phyloP scores from a whole-genome alignment of 2,888 invertebrate genomes.

The Lamproptera curius region DNA sequence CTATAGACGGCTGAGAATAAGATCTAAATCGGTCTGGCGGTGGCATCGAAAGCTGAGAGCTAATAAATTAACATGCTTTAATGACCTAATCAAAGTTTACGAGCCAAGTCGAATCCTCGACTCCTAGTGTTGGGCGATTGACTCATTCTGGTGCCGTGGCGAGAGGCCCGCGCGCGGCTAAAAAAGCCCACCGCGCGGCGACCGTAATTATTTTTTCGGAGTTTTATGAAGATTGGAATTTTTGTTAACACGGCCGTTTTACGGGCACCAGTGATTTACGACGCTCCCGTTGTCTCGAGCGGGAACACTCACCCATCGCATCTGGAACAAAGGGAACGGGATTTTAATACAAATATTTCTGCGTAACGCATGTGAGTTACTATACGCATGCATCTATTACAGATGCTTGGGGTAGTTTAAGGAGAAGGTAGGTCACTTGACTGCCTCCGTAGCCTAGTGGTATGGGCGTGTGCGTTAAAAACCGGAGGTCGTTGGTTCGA shows the following conservation, averaged over 20 bases:
- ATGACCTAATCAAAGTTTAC: constrained; percentile 78
- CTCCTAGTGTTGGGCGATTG: constrained; percentile 76
- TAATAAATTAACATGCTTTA: constrained; percentile 77
- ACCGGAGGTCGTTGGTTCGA: too few species aligned
- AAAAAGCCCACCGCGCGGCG: constrained; percentile 33
- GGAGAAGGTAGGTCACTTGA: too few species aligned
- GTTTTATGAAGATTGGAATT: constrained; percentile 77
- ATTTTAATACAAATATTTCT: constrained; percentile 21
- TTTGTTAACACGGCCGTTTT: constrained; percentile 63
- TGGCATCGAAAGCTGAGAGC: constrained; percentile 62
- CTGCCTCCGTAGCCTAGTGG: too few species aligned
- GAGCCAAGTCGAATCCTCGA: constrained; percentile 74
- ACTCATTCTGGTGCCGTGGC: constrained; percentile 59
- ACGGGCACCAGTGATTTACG: constrained; percentile 59
- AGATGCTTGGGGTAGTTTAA: too few species aligned
- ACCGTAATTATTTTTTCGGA: constrained; percentile 66
- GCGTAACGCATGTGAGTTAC: too few species aligned
- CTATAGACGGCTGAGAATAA: constrained; percentile 44
- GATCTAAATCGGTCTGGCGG: constrained; percentile 56
- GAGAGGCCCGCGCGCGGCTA: not conserved
- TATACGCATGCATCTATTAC: too few species aligned
- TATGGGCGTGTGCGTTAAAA: too few species aligned
- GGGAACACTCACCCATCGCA: constrained; percentile 85
- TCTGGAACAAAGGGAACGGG: constrained; percentile 83
- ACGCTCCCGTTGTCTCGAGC: constrained; percentile 45